Evolutionary conservation across 1,140 invertebrate species (phyloP).

Genomic region (Macrocentrus cingulum): DNA sequence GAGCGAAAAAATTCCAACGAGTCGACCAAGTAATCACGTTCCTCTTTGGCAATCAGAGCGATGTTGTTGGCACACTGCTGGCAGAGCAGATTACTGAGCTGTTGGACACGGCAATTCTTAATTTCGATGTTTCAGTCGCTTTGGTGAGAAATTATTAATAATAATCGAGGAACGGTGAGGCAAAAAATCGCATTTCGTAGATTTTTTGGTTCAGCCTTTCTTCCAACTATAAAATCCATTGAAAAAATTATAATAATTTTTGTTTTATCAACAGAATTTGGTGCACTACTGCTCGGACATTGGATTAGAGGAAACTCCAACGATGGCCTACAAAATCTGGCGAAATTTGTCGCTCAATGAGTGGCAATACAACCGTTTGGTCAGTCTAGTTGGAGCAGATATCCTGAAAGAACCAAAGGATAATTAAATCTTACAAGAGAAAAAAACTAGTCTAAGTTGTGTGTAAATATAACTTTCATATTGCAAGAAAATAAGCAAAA

Average conservation of each 20-base stretch:
- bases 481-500: no score
- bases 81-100: no score
- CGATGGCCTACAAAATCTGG: slow-evolving; percentile 11
- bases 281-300: slow-evolving; percentile 8
- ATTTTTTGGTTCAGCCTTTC: no score
- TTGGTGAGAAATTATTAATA: no score
- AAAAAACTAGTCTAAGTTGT: neutral
- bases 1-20: slow-evolving; percentile 33
- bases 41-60: slow-evolving; percentile 19
- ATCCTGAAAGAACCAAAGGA: neutral
- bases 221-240: no score
- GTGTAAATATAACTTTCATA: no score
- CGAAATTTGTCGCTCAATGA: slow-evolving; percentile 3
- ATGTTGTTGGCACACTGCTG: slow-evolving; percentile 28
- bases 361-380: slow-evolving; percentile 7
- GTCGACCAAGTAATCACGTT: slow-evolving; percentile 30
- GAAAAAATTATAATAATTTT: no score
- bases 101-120: no score
- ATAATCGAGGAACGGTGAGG: no score
- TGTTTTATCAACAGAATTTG: no score
- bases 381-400: slow-evolving; percentile 1
- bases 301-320: neutral
- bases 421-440: neutral
- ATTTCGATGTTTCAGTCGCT: no score
- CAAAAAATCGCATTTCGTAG: no score